A percentile compares a stretch with the other conserved stretches of the same genome.
Evolutionary conservation across 2,888 invertebrate species (phyloP).

Genomic region (Tenthredo scrophulariae): DNA sequence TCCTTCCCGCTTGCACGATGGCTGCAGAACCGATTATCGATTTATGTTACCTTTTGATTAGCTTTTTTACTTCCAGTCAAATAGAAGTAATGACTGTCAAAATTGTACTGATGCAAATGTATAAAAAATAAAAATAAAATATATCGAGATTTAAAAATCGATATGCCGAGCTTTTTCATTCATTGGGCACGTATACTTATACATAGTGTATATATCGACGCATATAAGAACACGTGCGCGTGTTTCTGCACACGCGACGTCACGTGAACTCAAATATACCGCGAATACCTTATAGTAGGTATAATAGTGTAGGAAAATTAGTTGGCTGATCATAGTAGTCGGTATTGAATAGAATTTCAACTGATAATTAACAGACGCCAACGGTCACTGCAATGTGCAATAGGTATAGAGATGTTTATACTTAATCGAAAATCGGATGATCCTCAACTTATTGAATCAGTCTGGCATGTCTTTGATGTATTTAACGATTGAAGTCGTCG

Average conservation of each 20-base stretch:
- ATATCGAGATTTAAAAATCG: not conserved
- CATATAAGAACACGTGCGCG: not conserved
- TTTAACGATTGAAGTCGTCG: not conserved
- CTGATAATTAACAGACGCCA: not conserved
- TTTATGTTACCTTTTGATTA: not conserved
- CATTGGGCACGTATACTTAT: not conserved
- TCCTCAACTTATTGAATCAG: constrained; percentile 34
- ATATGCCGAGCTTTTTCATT: not conserved
- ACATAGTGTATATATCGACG: not conserved
- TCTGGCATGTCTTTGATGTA: constrained; percentile 27
- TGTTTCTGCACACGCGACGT: constrained; percentile 28
- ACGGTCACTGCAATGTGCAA: not conserved
- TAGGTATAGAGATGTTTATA: not conserved
- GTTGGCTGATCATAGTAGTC: not conserved
- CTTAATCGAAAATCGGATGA: constrained; percentile 31
- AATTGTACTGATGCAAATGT: too few relatives aligned
- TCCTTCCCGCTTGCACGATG: not conserved
- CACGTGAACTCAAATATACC: constrained; percentile 6
- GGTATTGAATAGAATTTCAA: constrained; percentile 25
- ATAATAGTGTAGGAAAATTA: not conserved
- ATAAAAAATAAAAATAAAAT: not conserved
- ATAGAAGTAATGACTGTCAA: too few relatives aligned
- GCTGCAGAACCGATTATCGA: not conserved
- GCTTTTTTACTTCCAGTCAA: not conserved
- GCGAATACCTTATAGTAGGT: not conserved